Percentiles rank a stretch among this genome's conserved stretches.
Evolutionary conservation across 2,113 vertebrate species (phyloP).

Genomic region (Callorhinus ursinus): DNA sequence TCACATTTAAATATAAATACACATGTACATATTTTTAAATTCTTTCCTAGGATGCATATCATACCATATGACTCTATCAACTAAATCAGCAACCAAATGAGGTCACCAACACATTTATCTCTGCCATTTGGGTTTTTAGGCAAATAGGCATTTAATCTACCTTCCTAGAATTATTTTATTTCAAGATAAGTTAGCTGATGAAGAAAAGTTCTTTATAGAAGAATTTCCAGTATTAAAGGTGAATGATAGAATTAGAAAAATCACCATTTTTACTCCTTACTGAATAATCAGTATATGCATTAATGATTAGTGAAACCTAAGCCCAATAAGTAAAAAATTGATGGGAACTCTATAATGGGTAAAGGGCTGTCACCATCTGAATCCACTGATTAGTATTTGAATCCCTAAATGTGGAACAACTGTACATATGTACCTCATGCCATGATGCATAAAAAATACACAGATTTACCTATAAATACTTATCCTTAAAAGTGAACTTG

Average conservation of each 20-base stretch:
- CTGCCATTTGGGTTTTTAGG: neutral
- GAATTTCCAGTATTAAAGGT: neutral
- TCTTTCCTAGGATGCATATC: neutral
- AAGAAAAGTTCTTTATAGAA: neutral
- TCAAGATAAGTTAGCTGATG: neutral
- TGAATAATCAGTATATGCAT: neutral
- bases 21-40: neutral
- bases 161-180: neutral
- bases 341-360: neutral
- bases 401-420: neutral
- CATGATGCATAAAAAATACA: neutral
- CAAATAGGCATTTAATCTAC: neutral
- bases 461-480: neutral
- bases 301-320: neutral
- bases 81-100: neutral
- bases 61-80: neutral
- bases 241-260: neutral
- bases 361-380: neutral
- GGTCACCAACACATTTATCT: neutral
- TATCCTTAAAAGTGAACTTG: neutral
- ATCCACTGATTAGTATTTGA: neutral
- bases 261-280: neutral
- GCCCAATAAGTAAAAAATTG: neutral
- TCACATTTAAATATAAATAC: neutral
- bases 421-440: neutral